A percentile compares a stretch with the other conserved stretches of the same genome.
Evolutionary conservation across 1,140 invertebrate genomes (phyloP).

Genomic region (Andricus grossulariae): DNA sequence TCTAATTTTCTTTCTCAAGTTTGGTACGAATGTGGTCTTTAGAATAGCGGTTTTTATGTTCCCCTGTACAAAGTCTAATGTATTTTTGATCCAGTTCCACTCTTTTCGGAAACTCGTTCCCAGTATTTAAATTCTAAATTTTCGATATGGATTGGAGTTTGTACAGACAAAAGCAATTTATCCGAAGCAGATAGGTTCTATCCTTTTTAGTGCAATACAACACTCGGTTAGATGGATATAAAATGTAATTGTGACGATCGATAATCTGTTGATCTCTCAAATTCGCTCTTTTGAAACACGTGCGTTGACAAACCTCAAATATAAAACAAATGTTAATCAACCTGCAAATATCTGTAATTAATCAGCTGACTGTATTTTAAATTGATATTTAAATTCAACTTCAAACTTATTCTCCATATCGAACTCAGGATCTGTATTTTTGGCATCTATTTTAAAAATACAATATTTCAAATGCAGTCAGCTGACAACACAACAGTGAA

Average conservation of each 20-base stretch:
- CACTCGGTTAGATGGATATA: slow-evolving; percentile 28
- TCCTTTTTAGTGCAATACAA: slow-evolving; percentile 8
- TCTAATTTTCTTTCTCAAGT: neutral
- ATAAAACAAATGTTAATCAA: slow-evolving; percentile 43
- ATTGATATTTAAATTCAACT: too few species aligned
- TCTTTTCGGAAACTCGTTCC: neutral
- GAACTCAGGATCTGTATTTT: neutral
- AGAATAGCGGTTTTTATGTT: neutral
- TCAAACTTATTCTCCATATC: slow-evolving; percentile 4
- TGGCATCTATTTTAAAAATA: neutral
- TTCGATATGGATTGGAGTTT: neutral
- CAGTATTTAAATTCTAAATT: neutral
- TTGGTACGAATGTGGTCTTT: slow-evolving; percentile 12
- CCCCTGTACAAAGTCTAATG: neutral
- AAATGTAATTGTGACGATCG: slow-evolving; percentile 24
- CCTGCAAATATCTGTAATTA: slow-evolving; percentile 32
- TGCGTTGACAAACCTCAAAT: slow-evolving; percentile 24
- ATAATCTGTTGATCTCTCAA: slow-evolving; percentile 17
- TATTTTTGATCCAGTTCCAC: neutral
- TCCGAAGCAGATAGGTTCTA: neutral
- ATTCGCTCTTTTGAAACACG: slow-evolving; percentile 36
- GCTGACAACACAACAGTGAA: neutral
- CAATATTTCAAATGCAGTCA: neutral
- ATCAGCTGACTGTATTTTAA: neutral
- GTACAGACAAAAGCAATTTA: slow-evolving; percentile 8